Base-by-base conservation (phyloP, 2,797 vertebrate genomes). In the Limosa lapponica region DNA sequence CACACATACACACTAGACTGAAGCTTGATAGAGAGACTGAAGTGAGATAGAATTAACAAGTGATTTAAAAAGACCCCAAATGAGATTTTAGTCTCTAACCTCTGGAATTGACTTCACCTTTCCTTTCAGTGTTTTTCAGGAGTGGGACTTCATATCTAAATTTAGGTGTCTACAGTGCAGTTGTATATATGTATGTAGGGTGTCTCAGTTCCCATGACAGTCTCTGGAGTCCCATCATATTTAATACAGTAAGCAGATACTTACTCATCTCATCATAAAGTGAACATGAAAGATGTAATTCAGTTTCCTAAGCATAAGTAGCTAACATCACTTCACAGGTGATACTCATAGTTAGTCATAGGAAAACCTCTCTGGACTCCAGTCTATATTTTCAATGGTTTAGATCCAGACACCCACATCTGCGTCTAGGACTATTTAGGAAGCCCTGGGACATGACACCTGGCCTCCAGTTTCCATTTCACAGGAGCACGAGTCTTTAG, bases 161-260 rank as follows among this genome's bases (percentile, higher is more conserved):
- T 36, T n/a, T 30, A 71, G 2, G 18, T 54, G 7, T 39, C 22
- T 58, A 20, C 8, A 39, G 27, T 62, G 51, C 13, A 85, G 44
- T 27, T 70, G 8, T n/a, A 12, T 27, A 7, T 44, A 25, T 2
- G 5, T 66, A 14, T 20, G 18, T 10, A 65, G 16, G 17, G 8
- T 55, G 6, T 70, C 4, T 61, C 20, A 19, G 34, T 51, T 61
- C 27, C 8, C 44, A 15, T 49, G 19, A 43, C 14, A 37, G 22
- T 46, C 12, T 82, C 32, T 77, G 43, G 37, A 82, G 58, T 32
- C 25, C 32, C 16, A 10, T 39, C 24, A 25, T 32, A 4, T 43
- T 46, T 75, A 66, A 48, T 25, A 32, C 0, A 8, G 24, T 6
- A 78, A 44, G 17, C 0, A 0, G 1, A 28, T 6, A 27, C 22